phyloP scores from a whole-genome alignment of 2,888 invertebrate species.

The Labia minor region DNA sequence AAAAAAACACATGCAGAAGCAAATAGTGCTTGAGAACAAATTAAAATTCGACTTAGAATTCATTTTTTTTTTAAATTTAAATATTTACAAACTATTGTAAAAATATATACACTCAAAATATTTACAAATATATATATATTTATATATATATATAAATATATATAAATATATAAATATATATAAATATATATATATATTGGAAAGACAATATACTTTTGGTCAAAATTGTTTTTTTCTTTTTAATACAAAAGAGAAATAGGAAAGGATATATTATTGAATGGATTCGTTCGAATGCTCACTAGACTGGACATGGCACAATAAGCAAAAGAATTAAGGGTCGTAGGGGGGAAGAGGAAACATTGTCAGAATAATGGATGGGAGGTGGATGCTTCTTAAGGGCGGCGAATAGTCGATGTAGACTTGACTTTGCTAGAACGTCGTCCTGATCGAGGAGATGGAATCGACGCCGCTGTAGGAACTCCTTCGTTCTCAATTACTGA shows the following conservation, averaged over 20 bases:
- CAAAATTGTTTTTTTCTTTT: not conserved
- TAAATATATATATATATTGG: not conserved
- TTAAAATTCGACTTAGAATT: not conserved
- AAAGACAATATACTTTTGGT: not conserved
- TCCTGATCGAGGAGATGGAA: constrained; percentile 21
- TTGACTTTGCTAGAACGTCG: not conserved
- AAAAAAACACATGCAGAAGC: no score
- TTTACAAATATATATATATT: not conserved
- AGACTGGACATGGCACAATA: constrained; percentile 8
- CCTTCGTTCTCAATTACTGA: constrained; percentile 27
- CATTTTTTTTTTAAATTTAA: not conserved
- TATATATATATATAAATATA: not conserved
- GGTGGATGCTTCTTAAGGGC: no score
- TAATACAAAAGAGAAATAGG: not conserved
- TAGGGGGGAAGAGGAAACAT: no score
- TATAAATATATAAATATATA: not conserved
- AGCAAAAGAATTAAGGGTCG: not conserved
- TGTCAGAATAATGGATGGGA: no score
- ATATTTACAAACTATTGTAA: not conserved
- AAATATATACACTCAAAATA: not conserved
- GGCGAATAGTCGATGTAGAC: no score
- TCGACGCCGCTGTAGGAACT: not conserved
- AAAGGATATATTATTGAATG: not conserved
- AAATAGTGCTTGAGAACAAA: not conserved
- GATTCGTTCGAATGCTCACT: not conserved